A percentile compares a stretch with the other conserved stretches of the same genome.
Evolutionary conservation across 1,140 invertebrate genomes (phyloP).

Genomic region (Calliphora vicina): DNA sequence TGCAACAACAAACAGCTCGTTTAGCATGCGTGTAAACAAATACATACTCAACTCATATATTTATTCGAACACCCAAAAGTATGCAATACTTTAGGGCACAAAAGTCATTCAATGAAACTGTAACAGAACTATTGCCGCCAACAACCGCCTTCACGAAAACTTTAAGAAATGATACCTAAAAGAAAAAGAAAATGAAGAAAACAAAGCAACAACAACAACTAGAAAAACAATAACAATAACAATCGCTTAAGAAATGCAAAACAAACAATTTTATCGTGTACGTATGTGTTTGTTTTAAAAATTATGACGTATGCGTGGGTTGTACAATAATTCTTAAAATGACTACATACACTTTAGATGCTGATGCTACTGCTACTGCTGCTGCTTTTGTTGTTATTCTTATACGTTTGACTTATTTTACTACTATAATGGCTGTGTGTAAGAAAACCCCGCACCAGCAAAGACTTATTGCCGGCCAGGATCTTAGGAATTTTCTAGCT

Average conservation of each 20-base stretch:
- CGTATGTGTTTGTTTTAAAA: not conserved
- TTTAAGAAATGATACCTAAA: not conserved
- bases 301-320: constrained; percentile 29
- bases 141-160: constrained; percentile 6
- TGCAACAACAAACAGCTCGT: not conserved
- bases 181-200: not conserved
- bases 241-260: not conserved
- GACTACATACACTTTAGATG: not conserved
- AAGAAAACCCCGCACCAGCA: not conserved
- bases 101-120: constrained; percentile 13
- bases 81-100: not conserved
- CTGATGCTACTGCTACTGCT: too few species aligned
- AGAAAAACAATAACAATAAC: not conserved
- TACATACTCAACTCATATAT: not conserved
- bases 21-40: not conserved
- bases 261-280: not conserved
- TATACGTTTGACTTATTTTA: not conserved
- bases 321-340: not conserved
- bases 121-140: constrained; percentile 24
- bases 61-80: too few species aligned
- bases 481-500: not conserved
- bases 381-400: not conserved
- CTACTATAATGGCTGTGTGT: not conserved
- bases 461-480: not conserved
- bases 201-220: not conserved